A percentile compares a stretch with the other conserved stretches of the same genome.
Evolutionary conservation across 2,797 vertebrate genomes (phyloP).

Genomic region (Borostomias antarcticus): DNA sequence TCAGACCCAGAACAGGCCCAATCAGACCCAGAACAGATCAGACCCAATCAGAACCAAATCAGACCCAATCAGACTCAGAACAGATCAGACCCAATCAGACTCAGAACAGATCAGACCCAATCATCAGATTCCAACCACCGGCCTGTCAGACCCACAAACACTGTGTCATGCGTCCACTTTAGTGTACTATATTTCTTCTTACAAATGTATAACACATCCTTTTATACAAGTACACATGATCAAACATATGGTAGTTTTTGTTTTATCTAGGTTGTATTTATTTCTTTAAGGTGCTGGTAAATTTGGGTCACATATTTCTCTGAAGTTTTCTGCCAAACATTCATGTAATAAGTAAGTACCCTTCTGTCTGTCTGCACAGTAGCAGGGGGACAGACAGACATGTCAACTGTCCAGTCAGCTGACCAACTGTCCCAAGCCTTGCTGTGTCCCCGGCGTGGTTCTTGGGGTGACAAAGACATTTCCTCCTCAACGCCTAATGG

Average conservation of each 20-base stretch:
- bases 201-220: conserved; percentile 75
- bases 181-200: conserved; percentile 78
- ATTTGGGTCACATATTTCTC: conserved; percentile 65
- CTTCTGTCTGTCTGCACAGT: conserved; percentile 49
- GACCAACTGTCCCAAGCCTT: conserved; percentile 43
- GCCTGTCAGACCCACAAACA: conserved; percentile 58
- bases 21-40: conserved; percentile 51
- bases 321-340: conserved; percentile 69
- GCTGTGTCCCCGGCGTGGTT: conserved; percentile 11
- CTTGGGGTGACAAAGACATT: background rate
- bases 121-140: conserved; percentile 47
- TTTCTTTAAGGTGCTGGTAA: conserved; percentile 81
- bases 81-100: conserved; percentile 51
- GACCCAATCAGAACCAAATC: conserved; percentile 52
- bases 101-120: conserved; percentile 52
- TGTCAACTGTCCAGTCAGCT: conserved; percentile 30
- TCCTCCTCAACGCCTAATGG: conserved; percentile 11
- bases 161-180: conserved; percentile 74
- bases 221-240: conserved; percentile 77
- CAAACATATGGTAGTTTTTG: conserved; percentile 62
- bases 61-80: too few relatives aligned
- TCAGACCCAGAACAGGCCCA: too few relatives aligned
- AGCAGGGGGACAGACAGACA: conserved; percentile 28
- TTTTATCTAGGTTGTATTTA: conserved; percentile 49
- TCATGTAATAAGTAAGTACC: conserved; percentile 71